phyloP scores from a whole-genome alignment of 1,140 invertebrate genomes.

The Aphis craccivora region DNA sequence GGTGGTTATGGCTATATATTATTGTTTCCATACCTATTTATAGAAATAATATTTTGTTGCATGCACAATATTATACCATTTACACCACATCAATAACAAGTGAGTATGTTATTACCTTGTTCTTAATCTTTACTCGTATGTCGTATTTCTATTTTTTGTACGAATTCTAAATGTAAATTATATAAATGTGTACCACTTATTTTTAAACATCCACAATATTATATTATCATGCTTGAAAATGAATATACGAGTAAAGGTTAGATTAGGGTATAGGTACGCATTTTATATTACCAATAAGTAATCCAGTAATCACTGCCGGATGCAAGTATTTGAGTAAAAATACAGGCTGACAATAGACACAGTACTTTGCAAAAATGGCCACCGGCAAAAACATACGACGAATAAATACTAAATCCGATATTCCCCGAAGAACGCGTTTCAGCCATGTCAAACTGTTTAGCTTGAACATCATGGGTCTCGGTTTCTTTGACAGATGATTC shows the following conservation, averaged over 20 bases:
- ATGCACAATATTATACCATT: too few relatives aligned
- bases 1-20: too few relatives aligned
- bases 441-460: slow-evolving; percentile 56
- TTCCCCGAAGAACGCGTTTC: slow-evolving; percentile 63
- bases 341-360: slow-evolving; percentile 69
- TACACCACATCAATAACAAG: too few relatives aligned
- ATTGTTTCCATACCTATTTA: too few relatives aligned
- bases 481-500: slow-evolving; percentile 59
- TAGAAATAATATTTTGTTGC: too few relatives aligned
- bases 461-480: background rate
- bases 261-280: background rate
- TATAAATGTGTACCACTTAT: too few relatives aligned
- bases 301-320: slow-evolving; percentile 81
- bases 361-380: slow-evolving; percentile 69
- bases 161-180: too few relatives aligned
- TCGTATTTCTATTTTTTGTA: too few relatives aligned
- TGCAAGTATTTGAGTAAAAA: slow-evolving; percentile 73
- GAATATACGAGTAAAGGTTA: too few relatives aligned
- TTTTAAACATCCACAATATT: background rate
- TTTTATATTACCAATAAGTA: slow-evolving; percentile 72
- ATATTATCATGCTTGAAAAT: background rate
- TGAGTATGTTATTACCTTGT: too few relatives aligned
- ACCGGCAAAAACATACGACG: slow-evolving; percentile 74
- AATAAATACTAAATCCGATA: slow-evolving; percentile 69
- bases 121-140: too few relatives aligned